Conservation (phyloP, 2,797 vertebrate genomes). For the Sebastes ruberrimus region DNA sequence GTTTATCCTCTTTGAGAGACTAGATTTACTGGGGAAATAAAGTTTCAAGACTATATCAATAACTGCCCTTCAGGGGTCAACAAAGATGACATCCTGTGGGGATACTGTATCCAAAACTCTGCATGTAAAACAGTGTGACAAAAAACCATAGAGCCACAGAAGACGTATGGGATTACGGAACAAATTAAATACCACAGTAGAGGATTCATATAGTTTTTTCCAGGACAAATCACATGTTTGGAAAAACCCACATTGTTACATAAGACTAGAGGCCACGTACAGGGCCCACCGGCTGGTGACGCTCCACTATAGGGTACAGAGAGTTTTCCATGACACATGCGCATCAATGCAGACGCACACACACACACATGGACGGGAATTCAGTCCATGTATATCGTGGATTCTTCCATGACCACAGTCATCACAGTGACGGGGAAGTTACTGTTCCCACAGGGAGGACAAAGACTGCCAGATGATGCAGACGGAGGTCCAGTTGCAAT, state of each 20-base stretch:
- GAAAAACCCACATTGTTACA: slow-evolving; percentile 54
- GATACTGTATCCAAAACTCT: background rate
- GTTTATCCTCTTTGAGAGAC: background rate
- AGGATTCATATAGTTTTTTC: slow-evolving; percentile 52
- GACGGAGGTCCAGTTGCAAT: background rate
- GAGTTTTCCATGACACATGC: slow-evolving; percentile 10
- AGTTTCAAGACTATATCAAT: background rate
- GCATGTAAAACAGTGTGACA: background rate
- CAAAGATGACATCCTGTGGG: background rate
- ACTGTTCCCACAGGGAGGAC: slow-evolving; percentile 31
- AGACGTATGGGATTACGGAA: background rate
- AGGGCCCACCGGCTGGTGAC: slow-evolving; percentile 19
- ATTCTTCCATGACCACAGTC: slow-evolving; percentile 35
- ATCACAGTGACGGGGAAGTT: slow-evolving; percentile 16
- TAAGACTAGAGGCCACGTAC: slow-evolving; percentile 27
- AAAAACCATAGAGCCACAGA: slow-evolving; percentile 2
- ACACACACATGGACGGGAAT: background rate
- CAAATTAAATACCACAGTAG: slow-evolving; percentile 26
- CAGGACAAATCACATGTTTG: slow-evolving; percentile 27
- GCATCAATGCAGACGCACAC: slow-evolving; percentile 4
- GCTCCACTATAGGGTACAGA: background rate
- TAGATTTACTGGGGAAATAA: background rate
- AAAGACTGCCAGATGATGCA: slow-evolving; percentile 34
- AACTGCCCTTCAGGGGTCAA: background rate
- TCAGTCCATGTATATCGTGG: background rate